Evolutionary conservation across 1,140 invertebrate genomes (phyloP), one percentile per base, ranked within the genome.

Genomic region (Calephelis virginiensis): DNA sequence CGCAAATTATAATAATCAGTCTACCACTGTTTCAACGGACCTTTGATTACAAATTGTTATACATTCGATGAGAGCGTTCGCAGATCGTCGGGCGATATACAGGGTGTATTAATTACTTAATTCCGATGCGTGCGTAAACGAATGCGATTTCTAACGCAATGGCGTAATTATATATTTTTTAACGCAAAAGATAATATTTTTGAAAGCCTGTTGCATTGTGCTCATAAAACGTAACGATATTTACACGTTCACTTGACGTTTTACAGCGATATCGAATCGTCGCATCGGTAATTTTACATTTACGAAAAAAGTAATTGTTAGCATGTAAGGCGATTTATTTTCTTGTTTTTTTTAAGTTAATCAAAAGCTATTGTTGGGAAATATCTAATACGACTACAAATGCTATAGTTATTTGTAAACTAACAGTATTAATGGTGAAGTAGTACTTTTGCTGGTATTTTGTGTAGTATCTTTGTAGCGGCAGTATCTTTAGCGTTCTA

Each of bases 31-130:
- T 84, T 81, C 82, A 81, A 76, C 71, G 72, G 67, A 78, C 74
- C 75, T 78, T 76, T 77, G 76, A 80, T 82, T 76, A 76, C 75
- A 79, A 76, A 81, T 43, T 78, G 80, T 83, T 78, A 66, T 73
- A 72, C 67, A 70, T 81, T 79, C 78, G 79, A 85, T 80, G 81
- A 80, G 82, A 84, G 75, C 74, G 64, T 56, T 62, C 65, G 63
- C 46, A 82, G 86, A 90, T 89, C 80, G 86, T 85, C 84, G 85
- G 82, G 70, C 71, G 88, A 90, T 90, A 90, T 63, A 64, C 67
- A 73, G 74, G 72, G 75, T 71, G 72, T 77, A 86, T 83, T 88
- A 85, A 88, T 89, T 89, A 85, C 81, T 89, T 84, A 89, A 89
- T 89, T 81, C 82, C 77, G 79, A 89, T 88, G 86, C 85, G 86